Evolutionary conservation across 2,113 vertebrate genomes (phyloP).

Genomic region (Lontra canadensis): DNA sequence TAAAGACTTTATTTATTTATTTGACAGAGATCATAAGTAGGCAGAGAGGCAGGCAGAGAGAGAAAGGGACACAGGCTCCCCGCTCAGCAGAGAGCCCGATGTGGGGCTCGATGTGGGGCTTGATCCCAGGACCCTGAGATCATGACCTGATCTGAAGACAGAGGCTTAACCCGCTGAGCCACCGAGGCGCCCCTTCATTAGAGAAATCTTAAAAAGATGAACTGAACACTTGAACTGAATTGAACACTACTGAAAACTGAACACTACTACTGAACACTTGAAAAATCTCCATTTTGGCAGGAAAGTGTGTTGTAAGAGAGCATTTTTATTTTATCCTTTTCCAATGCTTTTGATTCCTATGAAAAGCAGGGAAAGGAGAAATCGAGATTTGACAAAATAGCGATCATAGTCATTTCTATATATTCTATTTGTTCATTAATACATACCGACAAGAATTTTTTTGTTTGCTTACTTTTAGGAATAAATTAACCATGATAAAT

Average conservation of each 20-base stretch:
- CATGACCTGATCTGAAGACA: too few relatives aligned
- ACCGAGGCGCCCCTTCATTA: too few relatives aligned
- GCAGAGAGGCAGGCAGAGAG: too few relatives aligned
- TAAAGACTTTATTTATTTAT: too few relatives aligned
- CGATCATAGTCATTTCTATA: background rate
- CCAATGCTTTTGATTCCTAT: background rate
- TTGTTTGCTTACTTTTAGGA: background rate
- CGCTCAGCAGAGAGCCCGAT: too few relatives aligned
- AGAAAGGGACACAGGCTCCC: too few relatives aligned
- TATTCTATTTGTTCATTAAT: background rate
- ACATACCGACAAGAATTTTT: background rate
- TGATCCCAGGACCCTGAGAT: too few relatives aligned
- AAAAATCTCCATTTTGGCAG: background rate
- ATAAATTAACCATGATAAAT: constrained; percentile 55
- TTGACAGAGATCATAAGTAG: too few relatives aligned
- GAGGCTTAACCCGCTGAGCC: too few relatives aligned
- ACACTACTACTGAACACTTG: background rate
- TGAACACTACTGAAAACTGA: too few relatives aligned
- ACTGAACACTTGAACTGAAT: background rate
- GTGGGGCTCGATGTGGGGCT: too few relatives aligned
- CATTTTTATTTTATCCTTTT: background rate
- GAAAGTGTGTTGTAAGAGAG: background rate
- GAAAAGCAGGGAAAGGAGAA: background rate
- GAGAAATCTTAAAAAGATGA: background rate
- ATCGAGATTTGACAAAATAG: background rate